A percentile compares a stretch with the other conserved stretches of the same genome.
phyloP scores from a whole-genome alignment of 2,797 vertebrate genomes.

The Epinephelus awoara region DNA sequence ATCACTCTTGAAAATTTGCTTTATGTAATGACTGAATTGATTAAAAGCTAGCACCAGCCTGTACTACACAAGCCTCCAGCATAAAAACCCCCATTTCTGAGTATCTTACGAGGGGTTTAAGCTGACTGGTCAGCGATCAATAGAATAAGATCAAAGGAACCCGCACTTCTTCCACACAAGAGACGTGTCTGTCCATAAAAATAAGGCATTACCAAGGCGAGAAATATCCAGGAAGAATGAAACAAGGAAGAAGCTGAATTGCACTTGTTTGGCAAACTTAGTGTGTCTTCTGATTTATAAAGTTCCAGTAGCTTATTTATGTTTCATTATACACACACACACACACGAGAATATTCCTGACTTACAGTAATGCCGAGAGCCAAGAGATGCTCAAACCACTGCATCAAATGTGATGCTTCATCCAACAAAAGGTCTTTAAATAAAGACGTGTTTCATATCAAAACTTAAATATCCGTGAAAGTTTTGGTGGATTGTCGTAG shows the following conservation, averaged over 20 bases:
- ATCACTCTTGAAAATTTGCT: background rate
- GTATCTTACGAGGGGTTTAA: conserved; percentile 17
- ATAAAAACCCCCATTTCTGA: conserved; percentile 37
- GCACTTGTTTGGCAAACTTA: conserved; percentile 71
- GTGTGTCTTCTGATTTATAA: conserved; percentile 49
- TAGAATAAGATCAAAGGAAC: conserved; percentile 33
- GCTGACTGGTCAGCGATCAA: conserved; percentile 15
- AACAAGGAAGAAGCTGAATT: conserved; percentile 53
- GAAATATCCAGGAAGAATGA: conserved; percentile 38
- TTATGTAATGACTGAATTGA: background rate
- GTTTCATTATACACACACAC: conserved; percentile 63
- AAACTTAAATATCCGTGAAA: conserved; percentile 70
- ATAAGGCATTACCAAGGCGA: conserved; percentile 45
- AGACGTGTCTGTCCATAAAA: conserved; percentile 31
- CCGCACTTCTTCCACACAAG: conserved; percentile 35
- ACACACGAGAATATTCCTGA: conserved; percentile 64
- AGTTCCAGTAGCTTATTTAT: conserved; percentile 80
- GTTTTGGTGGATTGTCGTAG: conserved; percentile 79
- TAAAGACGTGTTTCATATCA: conserved; percentile 73
- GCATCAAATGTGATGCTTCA: conserved; percentile 71
- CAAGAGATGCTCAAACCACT: conserved; percentile 59
- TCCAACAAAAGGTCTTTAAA: conserved; percentile 73
- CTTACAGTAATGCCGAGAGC: conserved; percentile 69
- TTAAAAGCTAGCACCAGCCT: background rate
- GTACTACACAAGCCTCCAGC: background rate